Evolutionary conservation across 2,888 invertebrate species (phyloP).

Genomic region (Megalurothrips usitatus): DNA sequence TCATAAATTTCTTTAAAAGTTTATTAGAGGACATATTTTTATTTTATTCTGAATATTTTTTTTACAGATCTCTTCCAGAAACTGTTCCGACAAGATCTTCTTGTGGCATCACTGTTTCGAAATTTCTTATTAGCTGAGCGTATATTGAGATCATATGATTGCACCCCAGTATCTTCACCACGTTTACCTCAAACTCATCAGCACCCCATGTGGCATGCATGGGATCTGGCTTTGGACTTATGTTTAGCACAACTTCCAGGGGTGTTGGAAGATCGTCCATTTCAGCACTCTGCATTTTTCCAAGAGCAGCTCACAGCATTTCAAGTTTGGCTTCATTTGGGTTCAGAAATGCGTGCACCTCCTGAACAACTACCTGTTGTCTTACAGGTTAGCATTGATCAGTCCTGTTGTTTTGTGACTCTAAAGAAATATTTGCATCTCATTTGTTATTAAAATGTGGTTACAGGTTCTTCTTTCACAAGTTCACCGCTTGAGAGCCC

Average conservation of each 20-base stretch:
- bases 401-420: background rate
- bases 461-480: slow-evolving; percentile 60
- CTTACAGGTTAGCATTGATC: slow-evolving; percentile 67
- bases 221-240: slow-evolving; percentile 95
- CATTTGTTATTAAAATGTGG: slow-evolving; percentile 30
- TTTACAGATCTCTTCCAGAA: slow-evolving; percentile 84
- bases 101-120: slow-evolving; percentile 96
- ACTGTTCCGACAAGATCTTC: slow-evolving; percentile 92
- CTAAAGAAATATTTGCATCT: slow-evolving; percentile 7
- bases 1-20: background rate
- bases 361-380: slow-evolving; percentile 97
- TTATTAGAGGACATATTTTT: slow-evolving; percentile 22
- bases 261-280: slow-evolving; percentile 59
- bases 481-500: slow-evolving; percentile 87
- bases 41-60: slow-evolving; percentile 31
- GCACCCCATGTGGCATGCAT: slow-evolving; percentile 91
- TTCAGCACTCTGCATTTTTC: slow-evolving; percentile 85
- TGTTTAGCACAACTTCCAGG: slow-evolving; percentile 86
- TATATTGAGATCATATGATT: slow-evolving; percentile 93
- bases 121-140: slow-evolving; percentile 96
- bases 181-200: slow-evolving; percentile 84
- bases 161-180: slow-evolving; percentile 92
- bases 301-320: slow-evolving; percentile 97
- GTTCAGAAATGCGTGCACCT: slow-evolving; percentile 70
- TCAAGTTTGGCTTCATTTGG: slow-evolving; percentile 87